Evolutionary conservation across 2,888 invertebrate species (phyloP).

Genomic region (Amiota minor): DNA sequence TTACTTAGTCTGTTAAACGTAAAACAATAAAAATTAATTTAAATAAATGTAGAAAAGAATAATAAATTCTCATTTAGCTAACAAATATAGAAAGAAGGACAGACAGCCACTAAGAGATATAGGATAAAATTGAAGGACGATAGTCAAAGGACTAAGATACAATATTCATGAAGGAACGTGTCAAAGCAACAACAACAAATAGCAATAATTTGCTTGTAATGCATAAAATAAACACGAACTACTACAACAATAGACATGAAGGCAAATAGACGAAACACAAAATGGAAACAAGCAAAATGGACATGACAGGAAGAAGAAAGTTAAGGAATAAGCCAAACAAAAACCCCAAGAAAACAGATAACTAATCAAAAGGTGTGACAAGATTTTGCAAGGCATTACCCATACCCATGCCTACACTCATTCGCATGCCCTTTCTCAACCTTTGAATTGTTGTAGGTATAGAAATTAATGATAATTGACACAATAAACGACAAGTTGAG

Average conservation of each 20-base stretch:
- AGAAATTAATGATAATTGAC: conserved; percentile 68
- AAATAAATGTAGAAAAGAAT: conserved; percentile 16
- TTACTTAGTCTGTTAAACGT: neutral
- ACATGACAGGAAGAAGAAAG: neutral
- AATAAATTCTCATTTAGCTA: conserved; percentile 35
- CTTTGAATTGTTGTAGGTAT: conserved; percentile 46
- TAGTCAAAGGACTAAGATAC: too few species aligned
- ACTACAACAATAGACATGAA: conserved; percentile 15
- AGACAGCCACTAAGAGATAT: conserved; percentile 35
- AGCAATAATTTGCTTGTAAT: conserved; percentile 24
- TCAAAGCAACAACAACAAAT: neutral
- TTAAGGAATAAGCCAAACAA: conserved; percentile 24
- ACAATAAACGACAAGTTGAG: conserved; percentile 69
- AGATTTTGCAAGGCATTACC: conserved; percentile 49
- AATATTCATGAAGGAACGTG: too few species aligned
- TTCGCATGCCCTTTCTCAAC: neutral
- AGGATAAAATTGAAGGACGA: too few species aligned
- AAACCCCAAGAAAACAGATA: neutral
- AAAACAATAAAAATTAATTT: conserved; percentile 28
- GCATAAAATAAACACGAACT: conserved; percentile 15
- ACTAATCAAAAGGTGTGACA: conserved; percentile 52
- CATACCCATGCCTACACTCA: neutral
- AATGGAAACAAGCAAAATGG: conserved; percentile 27
- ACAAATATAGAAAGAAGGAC: conserved; percentile 38
- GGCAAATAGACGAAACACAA: neutral